Base-by-base conservation (phyloP, 1,140 invertebrate species). In the Drosophila tristis region DNA sequence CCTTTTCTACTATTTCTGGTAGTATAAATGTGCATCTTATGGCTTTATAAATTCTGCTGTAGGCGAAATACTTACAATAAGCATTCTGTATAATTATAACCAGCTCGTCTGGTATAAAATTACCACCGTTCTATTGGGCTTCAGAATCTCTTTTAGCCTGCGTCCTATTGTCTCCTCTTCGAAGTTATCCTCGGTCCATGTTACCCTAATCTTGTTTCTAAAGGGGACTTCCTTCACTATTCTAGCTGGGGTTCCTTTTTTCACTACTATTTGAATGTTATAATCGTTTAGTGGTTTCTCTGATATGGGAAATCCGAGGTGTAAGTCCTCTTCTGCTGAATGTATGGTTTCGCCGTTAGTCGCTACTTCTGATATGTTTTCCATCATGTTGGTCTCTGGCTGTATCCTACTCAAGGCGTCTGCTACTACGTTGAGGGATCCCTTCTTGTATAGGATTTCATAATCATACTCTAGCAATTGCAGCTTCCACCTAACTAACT, bases 271-370 rank as follows among this genome's bases (percentile, higher is more conserved):
- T 13, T 66, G 55, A 8, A 62, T 42, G 1, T 68, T 68, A 20
- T 51, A 67, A 5, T 67, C 57, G 5, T 68, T 68, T 2, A 55
- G 15, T 44, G 48, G 54, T 44, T 43, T 66, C 20, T 66, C 39
- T 2, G 45, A 50, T 7, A 44, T 58, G 44, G 54, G 53, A n/a
- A 31, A 57, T 9, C 29, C 29, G 29, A 31, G 6, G 6, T 9
- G 29, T 31, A 31, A 31, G 29, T 31, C 26, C 5, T 29, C 26
- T 6, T 29, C 26, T 29, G 26, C 26, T 0, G 26, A 29, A 29
- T 29, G 26, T 31, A 31, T 31, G 8, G 4, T 53, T 9, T 29
- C 50, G 2, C 50, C 26, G 8, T 29, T 29, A 15, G 31, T 53
- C 16, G 26, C 29, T 20, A 20, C 20, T 20, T 20, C 20, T 1